These are phyloP conservation scores for Clangula hyemalis DNA, from an alignment of 2,797 vertebrate genomes.

Conservation along the genomic window DNA sequence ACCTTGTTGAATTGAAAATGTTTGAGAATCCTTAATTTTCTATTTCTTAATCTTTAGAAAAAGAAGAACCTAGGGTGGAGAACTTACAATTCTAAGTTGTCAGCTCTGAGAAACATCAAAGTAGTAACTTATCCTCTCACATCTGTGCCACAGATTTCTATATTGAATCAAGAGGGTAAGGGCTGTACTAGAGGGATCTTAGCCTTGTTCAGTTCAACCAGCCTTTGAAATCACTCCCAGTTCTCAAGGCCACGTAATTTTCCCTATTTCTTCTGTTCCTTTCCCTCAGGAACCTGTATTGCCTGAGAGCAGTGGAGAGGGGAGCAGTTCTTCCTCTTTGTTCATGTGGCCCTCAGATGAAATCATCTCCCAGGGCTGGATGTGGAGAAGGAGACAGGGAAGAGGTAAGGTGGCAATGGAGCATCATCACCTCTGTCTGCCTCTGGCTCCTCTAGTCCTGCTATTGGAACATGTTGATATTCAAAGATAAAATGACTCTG, in stretches of 20 bases:
- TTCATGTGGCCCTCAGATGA: background rate
- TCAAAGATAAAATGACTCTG: background rate
- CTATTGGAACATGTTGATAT: background rate
- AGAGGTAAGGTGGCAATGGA: background rate
- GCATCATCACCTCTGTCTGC: background rate
- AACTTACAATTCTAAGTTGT: background rate
- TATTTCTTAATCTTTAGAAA: background rate
- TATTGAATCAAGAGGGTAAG: background rate
- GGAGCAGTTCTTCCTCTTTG: fast-evolving
- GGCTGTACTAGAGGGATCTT: background rate
- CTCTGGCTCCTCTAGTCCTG: background rate
- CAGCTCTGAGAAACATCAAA: background rate
- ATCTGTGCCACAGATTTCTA: background rate
- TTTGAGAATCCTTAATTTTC: background rate
- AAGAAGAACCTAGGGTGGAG: background rate
- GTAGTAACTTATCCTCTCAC: background rate
- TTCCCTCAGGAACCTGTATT: background rate
- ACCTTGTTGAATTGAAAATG: background rate
- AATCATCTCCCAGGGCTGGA: background rate
- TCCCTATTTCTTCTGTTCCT: background rate
- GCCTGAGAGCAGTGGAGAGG: background rate
- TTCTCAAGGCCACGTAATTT: background rate
- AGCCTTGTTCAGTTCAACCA: background rate
- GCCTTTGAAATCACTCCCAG: background rate
- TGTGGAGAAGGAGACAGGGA: background rate